Conservation (phyloP, 1,140 invertebrate species). For the Drosophila murphyi region DNA sequence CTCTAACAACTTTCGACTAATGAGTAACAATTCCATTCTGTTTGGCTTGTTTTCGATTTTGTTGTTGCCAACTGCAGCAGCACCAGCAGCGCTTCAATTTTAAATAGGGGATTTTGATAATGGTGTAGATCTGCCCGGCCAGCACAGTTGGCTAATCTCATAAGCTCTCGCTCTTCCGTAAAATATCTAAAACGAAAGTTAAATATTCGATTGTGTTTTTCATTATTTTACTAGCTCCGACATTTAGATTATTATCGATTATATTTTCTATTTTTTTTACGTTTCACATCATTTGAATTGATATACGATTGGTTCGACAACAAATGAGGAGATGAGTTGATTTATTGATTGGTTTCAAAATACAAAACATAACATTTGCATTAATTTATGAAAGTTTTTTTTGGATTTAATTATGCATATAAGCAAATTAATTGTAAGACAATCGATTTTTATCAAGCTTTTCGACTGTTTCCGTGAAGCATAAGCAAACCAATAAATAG, state of each 20-base stretch:
- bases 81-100: background rate
- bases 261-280: background rate
- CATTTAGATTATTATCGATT: constrained; percentile 32
- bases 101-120: constrained; percentile 38
- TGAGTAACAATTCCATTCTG: constrained; percentile 53
- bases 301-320: constrained; percentile 15
- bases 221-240: constrained; percentile 21
- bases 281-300: constrained; percentile 69
- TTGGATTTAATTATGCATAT: background rate
- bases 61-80: constrained; percentile 23
- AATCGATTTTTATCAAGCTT: background rate
- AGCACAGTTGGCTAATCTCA: constrained; percentile 56
- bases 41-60: constrained; percentile 4
- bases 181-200: constrained; percentile 51
- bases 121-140: constrained; percentile 36
- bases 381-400: background rate
- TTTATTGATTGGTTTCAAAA: background rate
- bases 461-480: too few relatives aligned
- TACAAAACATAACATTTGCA: background rate
- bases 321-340: background rate
- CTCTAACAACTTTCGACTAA: constrained; percentile 62
- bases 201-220: constrained; percentile 39
- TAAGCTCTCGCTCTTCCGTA: constrained; percentile 31
- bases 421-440: background rate
- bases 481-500: too few relatives aligned